phyloP scores from a whole-genome alignment of 2,888 invertebrate species.

The Copidosoma aretas region DNA sequence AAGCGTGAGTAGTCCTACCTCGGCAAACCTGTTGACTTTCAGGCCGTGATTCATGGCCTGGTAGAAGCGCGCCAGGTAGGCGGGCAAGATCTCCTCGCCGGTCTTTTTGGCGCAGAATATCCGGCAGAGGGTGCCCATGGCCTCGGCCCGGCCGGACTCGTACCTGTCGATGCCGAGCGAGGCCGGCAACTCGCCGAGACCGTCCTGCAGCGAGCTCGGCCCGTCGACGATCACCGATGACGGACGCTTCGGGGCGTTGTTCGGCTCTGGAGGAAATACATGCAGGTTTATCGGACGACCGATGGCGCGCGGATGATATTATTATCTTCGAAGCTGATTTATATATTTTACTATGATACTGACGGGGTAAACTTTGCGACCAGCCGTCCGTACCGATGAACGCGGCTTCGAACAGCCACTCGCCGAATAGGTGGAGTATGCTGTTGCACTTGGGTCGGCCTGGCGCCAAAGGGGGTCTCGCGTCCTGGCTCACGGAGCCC shows the following conservation, averaged over 20 bases:
- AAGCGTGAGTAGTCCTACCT: too few species aligned
- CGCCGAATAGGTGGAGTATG: conserved; percentile 92
- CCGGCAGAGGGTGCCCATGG: conserved; percentile 91
- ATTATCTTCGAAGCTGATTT: too few species aligned
- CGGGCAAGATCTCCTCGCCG: conserved; percentile 89
- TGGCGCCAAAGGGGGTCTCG: conserved; percentile 74
- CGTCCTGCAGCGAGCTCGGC: conserved; percentile 72
- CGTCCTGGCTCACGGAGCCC: conserved; percentile 68
- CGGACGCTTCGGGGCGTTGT: conserved; percentile 67
- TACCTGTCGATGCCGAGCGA: conserved; percentile 79
- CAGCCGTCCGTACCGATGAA: conserved; percentile 81
- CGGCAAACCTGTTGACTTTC: conserved; percentile 65
- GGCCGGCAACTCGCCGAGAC: conserved; percentile 70
- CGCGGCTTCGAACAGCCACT: conserved; percentile 96
- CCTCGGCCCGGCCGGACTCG: conserved; percentile 90
- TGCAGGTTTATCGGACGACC: too few species aligned
- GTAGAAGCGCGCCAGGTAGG: conserved; percentile 93
- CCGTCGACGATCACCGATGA: conserved; percentile 73
- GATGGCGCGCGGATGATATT: conserved; percentile 7
- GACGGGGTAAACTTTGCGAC: conserved; percentile 67
- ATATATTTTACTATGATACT: too few species aligned
- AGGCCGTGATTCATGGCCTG: conserved; percentile 89
- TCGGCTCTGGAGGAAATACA: conserved; percentile 57
- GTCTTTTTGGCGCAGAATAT: conserved; percentile 96
- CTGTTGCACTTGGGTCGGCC: conserved; percentile 92